Evolutionary conservation across 2,888 invertebrate genomes (phyloP).

Genomic region (Caenorhabditis zanzibari): DNA sequence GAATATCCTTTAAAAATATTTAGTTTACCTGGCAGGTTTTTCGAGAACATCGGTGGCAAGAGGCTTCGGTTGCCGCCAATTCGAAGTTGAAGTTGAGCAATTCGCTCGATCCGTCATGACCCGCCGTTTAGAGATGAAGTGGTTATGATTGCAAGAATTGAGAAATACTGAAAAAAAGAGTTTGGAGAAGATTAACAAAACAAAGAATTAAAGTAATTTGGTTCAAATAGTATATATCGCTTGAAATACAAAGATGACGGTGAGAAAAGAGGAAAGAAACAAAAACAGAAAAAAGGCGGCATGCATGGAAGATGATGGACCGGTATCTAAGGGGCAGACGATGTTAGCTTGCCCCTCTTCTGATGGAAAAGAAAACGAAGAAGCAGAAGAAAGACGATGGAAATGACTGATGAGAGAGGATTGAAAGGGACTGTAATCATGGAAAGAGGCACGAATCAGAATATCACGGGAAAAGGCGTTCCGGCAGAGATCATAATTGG

Average conservation of each 20-base stretch:
- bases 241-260: constrained; percentile 20
- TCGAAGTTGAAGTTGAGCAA: constrained; percentile 49
- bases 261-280: constrained; percentile 49
- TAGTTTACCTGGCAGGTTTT: constrained; percentile 63
- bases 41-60: constrained; percentile 62
- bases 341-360: constrained; percentile 14
- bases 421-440: constrained; percentile 36
- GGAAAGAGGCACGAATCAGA: constrained; percentile 27
- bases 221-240: constrained; percentile 21
- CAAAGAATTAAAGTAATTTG: constrained; percentile 33
- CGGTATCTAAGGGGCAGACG: constrained; percentile 54
- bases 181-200: constrained; percentile 21
- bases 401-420: constrained; percentile 25
- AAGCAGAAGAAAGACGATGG: constrained; percentile 38
- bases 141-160: neutral
- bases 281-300: constrained; percentile 57
- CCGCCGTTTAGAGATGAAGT: neutral
- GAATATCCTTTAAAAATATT: neutral
- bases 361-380: constrained; percentile 33
- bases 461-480: neutral
- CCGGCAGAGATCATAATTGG: constrained; percentile 20
- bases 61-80: constrained; percentile 59
- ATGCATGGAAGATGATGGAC: constrained; percentile 49
- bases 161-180: constrained; percentile 2
- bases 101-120: constrained; percentile 59